Conservation (phyloP, 2,888 invertebrate species). For the Pocota personata region DNA sequence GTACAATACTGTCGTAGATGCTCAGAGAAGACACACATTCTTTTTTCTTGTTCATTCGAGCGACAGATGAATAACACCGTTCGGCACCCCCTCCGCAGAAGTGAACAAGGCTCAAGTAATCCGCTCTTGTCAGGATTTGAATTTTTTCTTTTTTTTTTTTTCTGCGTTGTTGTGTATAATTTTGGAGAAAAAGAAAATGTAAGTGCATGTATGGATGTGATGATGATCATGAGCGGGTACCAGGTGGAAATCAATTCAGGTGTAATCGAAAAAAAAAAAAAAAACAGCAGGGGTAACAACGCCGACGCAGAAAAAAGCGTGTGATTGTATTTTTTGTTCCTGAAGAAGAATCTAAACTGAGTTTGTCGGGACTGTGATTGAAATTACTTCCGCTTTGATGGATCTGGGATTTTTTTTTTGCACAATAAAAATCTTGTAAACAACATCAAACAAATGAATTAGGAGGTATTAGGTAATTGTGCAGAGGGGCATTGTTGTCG, state of each 20-base stretch:
- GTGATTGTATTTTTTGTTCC: conserved; percentile 3
- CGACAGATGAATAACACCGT: conserved; percentile 58
- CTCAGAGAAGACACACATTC: conserved; percentile 21
- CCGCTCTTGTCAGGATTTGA: conserved; percentile 50
- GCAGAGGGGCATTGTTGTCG: conserved; percentile 14
- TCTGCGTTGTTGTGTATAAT: conserved; percentile 4
- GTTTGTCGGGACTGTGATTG: conserved; percentile 20
- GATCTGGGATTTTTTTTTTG: background rate
- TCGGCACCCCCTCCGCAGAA: conserved; percentile 39
- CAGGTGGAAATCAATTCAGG: conserved; percentile 65
- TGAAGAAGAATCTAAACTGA: background rate
- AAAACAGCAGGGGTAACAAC: background rate
- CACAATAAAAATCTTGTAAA: background rate
- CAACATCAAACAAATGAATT: conserved; percentile 50
- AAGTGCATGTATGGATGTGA: conserved; percentile 1
- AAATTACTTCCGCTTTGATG: conserved; percentile 51
- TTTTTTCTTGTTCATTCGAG: conserved; percentile 53
- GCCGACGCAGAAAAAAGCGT: conserved; percentile 8
- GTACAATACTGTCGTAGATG: conserved; percentile 50
- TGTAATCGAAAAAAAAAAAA: conserved; percentile 23
- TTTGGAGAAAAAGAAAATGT: conserved; percentile 1
- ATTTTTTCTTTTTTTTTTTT: conserved; percentile 6
- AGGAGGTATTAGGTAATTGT: conserved; percentile 28
- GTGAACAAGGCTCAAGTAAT: conserved; percentile 48
- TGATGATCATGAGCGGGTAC: conserved; percentile 31